Evolutionary conservation across 2,888 invertebrate genomes (phyloP), one percentile per base, ranked within the genome.

Genomic region (Vanessa cardui): DNA sequence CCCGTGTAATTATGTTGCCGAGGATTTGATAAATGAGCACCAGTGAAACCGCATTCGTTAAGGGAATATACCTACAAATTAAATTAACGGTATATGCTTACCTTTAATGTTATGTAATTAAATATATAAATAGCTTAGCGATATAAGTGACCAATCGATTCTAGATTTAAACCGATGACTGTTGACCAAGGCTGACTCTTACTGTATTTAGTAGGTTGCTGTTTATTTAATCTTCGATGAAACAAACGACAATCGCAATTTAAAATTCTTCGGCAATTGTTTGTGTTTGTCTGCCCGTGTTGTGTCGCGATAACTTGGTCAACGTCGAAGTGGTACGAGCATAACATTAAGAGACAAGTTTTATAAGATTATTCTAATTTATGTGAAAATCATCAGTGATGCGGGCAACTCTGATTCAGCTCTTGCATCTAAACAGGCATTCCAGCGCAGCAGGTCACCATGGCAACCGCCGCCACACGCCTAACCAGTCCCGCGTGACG

Each of bases 371-470:
- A 88, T 88, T 86, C 87, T 69, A 66, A 76, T 75, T 78, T 77
- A 77, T 86, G 84, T 52, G 86, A 85, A 89, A 86, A 87, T 86
- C 84, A 80, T 80, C 80, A 81, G 76, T 78, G 76, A 80, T 81
- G 80, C 83, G 80, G 83, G 86, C 83, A 89, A 85, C 87, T 83
- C 88, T 82, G 84, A 76, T 73, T 73, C 78, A 75, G 77, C 79
- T 73, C 77, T 76, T 78, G 76, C 76, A 75, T 65, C 70, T 68
- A 71, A 68, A 66, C 70, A 63, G 80, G 86, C 87, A 90, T 90
- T 90, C 90, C 89, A 87, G 84, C 86, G 86, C 85, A 79, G 81
- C 83, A 80, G 80, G 94, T 94, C 91, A 88, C 93, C 92, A 94
- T 94, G 90, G 93, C 87, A 90, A 94, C 94, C 86, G 83, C 76